Conservation (phyloP, 2,113 vertebrate genomes). For the Leptobrachium leishanense region DNA sequence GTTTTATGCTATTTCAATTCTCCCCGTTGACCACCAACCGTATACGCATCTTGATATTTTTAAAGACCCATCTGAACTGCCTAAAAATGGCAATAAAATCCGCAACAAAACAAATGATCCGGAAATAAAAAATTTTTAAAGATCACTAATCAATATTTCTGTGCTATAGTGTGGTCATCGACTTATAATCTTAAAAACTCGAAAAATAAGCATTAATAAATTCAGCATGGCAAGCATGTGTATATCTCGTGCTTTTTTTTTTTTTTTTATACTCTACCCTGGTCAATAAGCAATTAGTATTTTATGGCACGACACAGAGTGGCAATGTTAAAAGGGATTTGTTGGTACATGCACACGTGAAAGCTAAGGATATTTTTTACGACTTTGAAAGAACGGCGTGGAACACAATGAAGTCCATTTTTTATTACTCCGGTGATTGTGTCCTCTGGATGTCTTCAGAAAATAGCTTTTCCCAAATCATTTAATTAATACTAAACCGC, state of each 20-base stretch:
- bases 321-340: conserved; percentile 58
- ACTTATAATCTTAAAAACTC: neutral
- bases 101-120: too few relatives aligned
- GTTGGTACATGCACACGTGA: conserved; percentile 60
- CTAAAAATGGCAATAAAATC: too few relatives aligned
- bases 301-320: conserved; percentile 73
- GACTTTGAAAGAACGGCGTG: conserved; percentile 57
- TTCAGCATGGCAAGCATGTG: neutral
- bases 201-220: neutral
- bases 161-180: neutral
- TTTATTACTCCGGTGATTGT: conserved; percentile 64
- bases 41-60: too few relatives aligned
- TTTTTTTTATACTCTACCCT: conserved; percentile 49
- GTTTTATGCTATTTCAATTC: too few relatives aligned
- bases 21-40: too few relatives aligned
- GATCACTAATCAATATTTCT: too few relatives aligned
- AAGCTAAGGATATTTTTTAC: conserved; percentile 67
- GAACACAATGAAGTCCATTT: conserved; percentile 72
- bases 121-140: too few relatives aligned
- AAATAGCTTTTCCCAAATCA: conserved; percentile 65
- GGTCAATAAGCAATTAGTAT: conserved; percentile 77
- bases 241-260: conserved; percentile 59
- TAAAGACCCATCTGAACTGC: too few relatives aligned
- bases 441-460: conserved; percentile 65
- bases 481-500: conserved; percentile 60